Evolutionary conservation across 2,113 vertebrate species (phyloP).

Genomic region (Chaetodon trifascialis): DNA sequence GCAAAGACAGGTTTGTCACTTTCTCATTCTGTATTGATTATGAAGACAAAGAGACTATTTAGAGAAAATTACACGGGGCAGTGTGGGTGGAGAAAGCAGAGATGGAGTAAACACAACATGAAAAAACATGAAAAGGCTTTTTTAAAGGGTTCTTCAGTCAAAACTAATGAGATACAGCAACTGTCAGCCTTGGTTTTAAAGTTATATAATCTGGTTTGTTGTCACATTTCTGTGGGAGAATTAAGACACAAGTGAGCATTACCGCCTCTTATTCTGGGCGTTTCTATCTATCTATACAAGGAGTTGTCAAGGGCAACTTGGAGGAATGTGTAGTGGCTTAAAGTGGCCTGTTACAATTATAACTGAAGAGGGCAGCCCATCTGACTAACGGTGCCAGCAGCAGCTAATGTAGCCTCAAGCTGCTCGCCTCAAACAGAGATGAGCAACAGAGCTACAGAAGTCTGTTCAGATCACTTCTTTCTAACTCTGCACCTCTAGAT

Average conservation of each 20-base stretch:
- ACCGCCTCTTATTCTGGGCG: neutral
- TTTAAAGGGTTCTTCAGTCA: neutral
- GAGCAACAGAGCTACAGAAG: neutral
- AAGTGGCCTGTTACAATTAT: neutral
- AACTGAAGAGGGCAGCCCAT: neutral
- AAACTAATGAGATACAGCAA: constrained; percentile 13
- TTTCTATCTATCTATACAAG: neutral
- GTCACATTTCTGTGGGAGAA: neutral
- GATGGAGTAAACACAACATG: constrained; percentile 28
- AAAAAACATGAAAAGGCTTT: constrained; percentile 18
- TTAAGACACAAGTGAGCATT: neutral
- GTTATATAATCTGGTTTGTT: constrained; percentile 25
- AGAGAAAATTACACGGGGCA: constrained; percentile 57
- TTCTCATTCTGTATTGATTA: constrained; percentile 76
- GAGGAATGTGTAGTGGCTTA: neutral
- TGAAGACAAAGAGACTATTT: constrained; percentile 67
- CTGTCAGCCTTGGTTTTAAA: constrained; percentile 16
- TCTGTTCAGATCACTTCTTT: no score
- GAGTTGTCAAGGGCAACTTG: neutral
- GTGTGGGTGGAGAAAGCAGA: constrained; percentile 39
- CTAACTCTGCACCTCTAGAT: no score
- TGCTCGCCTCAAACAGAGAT: neutral
- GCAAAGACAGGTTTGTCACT: constrained; percentile 63
- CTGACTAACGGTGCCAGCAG: neutral
- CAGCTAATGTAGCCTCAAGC: neutral